A percentile compares a stretch with the other conserved stretches of the same genome.
phyloP scores from a whole-genome alignment of 2,888 invertebrate genomes.

The Zhuqinia jingwanae region DNA sequence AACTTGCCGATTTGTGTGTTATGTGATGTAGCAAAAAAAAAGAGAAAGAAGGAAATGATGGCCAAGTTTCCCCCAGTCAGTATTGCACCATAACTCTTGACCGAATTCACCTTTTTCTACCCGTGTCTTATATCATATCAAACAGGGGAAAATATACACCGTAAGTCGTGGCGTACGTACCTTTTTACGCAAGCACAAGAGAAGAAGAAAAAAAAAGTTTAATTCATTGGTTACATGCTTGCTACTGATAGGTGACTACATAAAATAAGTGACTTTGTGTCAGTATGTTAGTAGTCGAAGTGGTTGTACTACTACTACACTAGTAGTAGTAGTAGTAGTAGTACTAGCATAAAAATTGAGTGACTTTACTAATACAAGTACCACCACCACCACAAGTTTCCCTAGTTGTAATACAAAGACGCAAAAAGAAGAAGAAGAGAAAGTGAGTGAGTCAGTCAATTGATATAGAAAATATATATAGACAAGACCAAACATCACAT shows the following conservation, averaged over 20 bases:
- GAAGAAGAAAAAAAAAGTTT: too few species aligned
- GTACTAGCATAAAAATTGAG: not conserved
- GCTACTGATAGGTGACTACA: constrained; percentile 14
- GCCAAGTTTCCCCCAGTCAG: constrained; percentile 50
- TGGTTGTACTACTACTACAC: constrained; percentile 4
- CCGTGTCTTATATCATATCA: not conserved
- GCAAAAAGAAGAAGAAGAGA: not conserved
- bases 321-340: not conserved
- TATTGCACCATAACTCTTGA: constrained; percentile 60
- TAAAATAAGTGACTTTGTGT: constrained; percentile 39
- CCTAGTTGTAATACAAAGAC: not conserved
- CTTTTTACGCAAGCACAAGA: not conserved
- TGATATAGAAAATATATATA: too few species aligned
- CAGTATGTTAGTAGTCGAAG: not conserved
- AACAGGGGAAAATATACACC: constrained; percentile 11
- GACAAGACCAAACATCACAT: not conserved
- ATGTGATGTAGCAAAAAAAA: not conserved
- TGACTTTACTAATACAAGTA: not conserved
- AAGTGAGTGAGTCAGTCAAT: constrained; percentile 11
- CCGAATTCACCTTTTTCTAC: constrained; percentile 51
- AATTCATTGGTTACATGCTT: not conserved
- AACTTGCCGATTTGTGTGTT: not conserved
- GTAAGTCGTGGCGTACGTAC: not conserved
- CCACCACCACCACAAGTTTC: not conserved
- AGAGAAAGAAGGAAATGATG: constrained; percentile 56